A percentile compares a stretch with the other conserved stretches of the same genome.
Evolutionary conservation across 2,888 invertebrate species (phyloP).

Genomic region (Polia nebulosa): DNA sequence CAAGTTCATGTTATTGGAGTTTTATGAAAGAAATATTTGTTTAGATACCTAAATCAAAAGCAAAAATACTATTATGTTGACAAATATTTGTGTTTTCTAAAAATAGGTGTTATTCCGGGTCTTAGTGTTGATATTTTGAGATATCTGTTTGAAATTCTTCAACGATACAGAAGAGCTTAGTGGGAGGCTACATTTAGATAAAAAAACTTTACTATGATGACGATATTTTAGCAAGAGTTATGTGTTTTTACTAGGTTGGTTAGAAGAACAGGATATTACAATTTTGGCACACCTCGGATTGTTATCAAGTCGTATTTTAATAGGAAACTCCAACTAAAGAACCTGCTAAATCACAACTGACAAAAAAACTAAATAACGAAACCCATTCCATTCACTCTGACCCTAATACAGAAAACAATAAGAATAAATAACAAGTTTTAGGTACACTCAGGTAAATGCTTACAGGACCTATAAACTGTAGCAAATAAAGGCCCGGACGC

Average conservation of each 20-base stretch:
- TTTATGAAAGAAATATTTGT: background rate
- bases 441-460: slow-evolving; percentile 34
- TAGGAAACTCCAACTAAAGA: no score
- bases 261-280: background rate
- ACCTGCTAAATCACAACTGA: background rate
- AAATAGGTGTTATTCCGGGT: background rate
- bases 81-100: background rate
- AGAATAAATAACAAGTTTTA: slow-evolving; percentile 41
- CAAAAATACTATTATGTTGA: background rate
- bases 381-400: slow-evolving; percentile 9
- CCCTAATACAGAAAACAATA: slow-evolving; percentile 36
- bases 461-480: slow-evolving; percentile 34
- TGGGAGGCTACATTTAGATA: no score
- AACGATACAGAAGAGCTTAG: background rate
- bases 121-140: background rate
- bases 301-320: no score
- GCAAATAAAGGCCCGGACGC: slow-evolving; percentile 40
- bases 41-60: background rate
- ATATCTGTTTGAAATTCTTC: background rate
- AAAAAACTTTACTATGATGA: no score
- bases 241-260: background rate
- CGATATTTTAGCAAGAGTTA: background rate
- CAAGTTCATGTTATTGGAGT: background rate
- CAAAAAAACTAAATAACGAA: slow-evolving; percentile 3
- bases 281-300: background rate